Conservation (phyloP, 64 coral and sea anemone species). For the Platygyra sinensis region DNA sequence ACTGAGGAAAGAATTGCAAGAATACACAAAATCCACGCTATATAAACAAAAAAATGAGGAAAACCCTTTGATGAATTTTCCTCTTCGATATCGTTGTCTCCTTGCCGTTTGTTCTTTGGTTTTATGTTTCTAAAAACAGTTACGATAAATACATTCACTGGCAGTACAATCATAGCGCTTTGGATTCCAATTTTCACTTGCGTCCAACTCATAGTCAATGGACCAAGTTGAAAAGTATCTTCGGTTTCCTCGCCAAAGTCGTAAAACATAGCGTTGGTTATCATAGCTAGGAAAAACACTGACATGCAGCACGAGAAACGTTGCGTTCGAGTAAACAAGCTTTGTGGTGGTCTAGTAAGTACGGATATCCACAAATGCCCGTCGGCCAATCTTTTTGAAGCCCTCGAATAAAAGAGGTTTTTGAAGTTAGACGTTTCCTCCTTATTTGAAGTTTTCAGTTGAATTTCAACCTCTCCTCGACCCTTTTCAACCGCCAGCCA, state of each 20-base stretch:
- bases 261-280: conserved; percentile 92
- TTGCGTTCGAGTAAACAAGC: conserved; percentile 76
- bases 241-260: conserved; percentile 50
- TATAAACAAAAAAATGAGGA: conserved; percentile 48
- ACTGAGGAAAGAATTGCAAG: conserved; percentile 50
- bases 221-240: conserved; percentile 78
- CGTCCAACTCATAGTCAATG: conserved; percentile 76
- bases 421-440: conserved; percentile 59
- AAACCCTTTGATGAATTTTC: conserved; percentile 19
- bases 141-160: conserved; percentile 74
- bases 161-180: conserved; percentile 79
- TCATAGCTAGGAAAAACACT: conserved; percentile 75
- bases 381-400: conserved; percentile 48
- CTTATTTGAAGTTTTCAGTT: conserved; percentile 21
- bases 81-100: not conserved
- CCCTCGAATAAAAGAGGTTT: conserved; percentile 52
- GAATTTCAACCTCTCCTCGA: conserved; percentile 14
- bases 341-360: conserved; percentile 74
- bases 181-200: conserved; percentile 90
- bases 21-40: conserved; percentile 77
- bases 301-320: conserved; percentile 81
- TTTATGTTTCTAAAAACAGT: conserved; percentile 82
- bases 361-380: conserved; percentile 70
- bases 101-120: not conserved
- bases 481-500: conserved; percentile 35